Percentiles rank a stretch among this genome's conserved stretches.
Conservation (phyloP, 2,797 vertebrate species). For the Pogoniulus pusillus region DNA sequence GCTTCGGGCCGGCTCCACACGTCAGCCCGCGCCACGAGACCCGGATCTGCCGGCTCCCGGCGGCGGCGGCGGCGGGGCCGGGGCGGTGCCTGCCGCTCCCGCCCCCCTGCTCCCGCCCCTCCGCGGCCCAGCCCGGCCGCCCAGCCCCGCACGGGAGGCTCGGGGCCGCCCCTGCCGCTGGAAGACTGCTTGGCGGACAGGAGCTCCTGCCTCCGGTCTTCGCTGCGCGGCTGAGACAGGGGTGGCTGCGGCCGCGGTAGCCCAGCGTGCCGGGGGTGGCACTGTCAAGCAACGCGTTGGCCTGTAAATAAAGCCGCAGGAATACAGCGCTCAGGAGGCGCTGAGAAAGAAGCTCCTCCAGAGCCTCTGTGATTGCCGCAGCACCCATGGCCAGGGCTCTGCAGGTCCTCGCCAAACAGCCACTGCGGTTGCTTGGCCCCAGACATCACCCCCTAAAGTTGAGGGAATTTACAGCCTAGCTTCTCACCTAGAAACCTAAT, state of each 20-base stretch:
- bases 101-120: neutral
- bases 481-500: neutral
- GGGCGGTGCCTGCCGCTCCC: neutral
- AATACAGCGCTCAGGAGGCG: neutral
- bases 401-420: fast-evolving
- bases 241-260: neutral
- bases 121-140: neutral
- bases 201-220: fast-evolving
- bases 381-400: neutral
- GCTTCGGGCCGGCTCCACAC: conserved; percentile 72
- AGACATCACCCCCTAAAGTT: neutral
- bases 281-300: neutral
- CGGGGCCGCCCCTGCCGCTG: too few species aligned
- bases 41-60: conserved; percentile 72
- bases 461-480: neutral
- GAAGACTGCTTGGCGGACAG: neutral
- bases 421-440: neutral
- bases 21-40: conserved; percentile 73
- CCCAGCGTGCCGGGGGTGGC: neutral
- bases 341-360: too few species aligned
- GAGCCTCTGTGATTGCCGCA: neutral
- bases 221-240: neutral
- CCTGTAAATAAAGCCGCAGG: neutral
- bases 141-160: neutral
- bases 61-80: neutral